These are phyloP conservation scores for Umimayanthus kanabou DNA, from an alignment of 92 coral and sea anemone species.

Conservation along the genomic window DNA sequence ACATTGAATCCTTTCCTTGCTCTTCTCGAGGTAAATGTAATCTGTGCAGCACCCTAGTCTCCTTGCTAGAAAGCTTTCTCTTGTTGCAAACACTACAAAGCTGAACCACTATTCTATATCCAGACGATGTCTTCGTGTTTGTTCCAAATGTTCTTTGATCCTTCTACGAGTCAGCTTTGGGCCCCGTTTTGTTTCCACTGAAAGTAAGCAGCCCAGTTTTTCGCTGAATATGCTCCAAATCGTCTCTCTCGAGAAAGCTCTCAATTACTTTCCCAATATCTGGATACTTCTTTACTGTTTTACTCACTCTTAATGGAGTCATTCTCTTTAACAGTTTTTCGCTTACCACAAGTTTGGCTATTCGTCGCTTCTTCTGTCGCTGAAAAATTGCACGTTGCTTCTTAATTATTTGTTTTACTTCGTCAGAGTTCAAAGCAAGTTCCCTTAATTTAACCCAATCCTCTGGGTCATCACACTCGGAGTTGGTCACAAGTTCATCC, in stretches of 20 bases:
- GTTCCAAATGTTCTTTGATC: constrained; percentile 51
- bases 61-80: constrained; percentile 47
- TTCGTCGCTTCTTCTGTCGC: constrained; percentile 21
- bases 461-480: constrained; percentile 55
- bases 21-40: constrained; percentile 39
- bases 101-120: constrained; percentile 60
- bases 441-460: constrained; percentile 54
- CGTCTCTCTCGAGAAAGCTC: constrained; percentile 45
- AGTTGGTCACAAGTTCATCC: constrained; percentile 22
- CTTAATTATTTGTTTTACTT: constrained; percentile 34
- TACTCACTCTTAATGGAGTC: constrained; percentile 36
- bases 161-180: constrained; percentile 50
- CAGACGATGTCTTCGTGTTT: constrained; percentile 45
- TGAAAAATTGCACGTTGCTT: constrained; percentile 45
- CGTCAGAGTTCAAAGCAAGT: constrained; percentile 31
- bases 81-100: constrained; percentile 50
- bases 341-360: too few species aligned
- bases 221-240: too few species aligned
- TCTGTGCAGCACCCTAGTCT: constrained; percentile 56
- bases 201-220: constrained; percentile 54
- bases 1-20: constrained; percentile 59
- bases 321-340: constrained; percentile 33
- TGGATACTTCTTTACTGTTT: constrained; percentile 48
- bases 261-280: constrained; percentile 61
- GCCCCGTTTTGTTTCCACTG: constrained; percentile 57